A percentile compares a stretch with the other conserved stretches of the same genome.
phyloP scores from a whole-genome alignment of 1,140 invertebrate genomes.

The Pectinophora gossypiella region DNA sequence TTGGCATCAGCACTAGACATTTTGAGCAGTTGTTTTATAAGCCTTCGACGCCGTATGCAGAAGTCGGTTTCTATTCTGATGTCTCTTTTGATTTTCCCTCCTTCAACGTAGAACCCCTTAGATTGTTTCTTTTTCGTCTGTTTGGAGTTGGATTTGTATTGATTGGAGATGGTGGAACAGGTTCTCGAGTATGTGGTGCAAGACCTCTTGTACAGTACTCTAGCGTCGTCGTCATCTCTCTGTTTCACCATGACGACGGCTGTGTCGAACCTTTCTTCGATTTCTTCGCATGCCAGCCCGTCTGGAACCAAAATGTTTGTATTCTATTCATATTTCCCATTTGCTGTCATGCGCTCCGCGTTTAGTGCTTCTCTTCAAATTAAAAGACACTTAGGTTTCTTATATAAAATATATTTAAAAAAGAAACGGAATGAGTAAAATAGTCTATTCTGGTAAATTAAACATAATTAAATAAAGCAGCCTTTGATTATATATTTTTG shows the following conservation, averaged over 20 bases:
- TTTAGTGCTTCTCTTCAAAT: no score
- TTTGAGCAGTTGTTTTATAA: neutral
- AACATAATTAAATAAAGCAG: no score
- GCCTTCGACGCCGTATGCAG: neutral
- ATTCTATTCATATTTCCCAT: slow-evolving; percentile 8
- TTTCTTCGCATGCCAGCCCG: no score
- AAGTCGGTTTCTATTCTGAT: neutral
- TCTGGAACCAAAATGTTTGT: slow-evolving; percentile 11
- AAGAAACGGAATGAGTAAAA: no score
- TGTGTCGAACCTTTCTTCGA: no score
- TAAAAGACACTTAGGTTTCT: no score
- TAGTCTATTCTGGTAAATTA: no score
- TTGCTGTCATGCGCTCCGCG: no score
- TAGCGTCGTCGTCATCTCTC: neutral
- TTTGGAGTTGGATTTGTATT: neutral
- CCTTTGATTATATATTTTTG: no score
- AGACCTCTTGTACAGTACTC: neutral
- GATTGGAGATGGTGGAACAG: neutral
- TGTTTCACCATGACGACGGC: no score
- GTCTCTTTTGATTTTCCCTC: neutral
- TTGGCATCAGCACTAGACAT: neutral
- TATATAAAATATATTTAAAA: no score
- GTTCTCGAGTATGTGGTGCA: neutral
- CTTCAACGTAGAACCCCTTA: neutral
- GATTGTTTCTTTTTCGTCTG: neutral